Base-by-base conservation (phyloP, 2,797 vertebrate genomes). In the Lagocephalus sceleratus region DNA sequence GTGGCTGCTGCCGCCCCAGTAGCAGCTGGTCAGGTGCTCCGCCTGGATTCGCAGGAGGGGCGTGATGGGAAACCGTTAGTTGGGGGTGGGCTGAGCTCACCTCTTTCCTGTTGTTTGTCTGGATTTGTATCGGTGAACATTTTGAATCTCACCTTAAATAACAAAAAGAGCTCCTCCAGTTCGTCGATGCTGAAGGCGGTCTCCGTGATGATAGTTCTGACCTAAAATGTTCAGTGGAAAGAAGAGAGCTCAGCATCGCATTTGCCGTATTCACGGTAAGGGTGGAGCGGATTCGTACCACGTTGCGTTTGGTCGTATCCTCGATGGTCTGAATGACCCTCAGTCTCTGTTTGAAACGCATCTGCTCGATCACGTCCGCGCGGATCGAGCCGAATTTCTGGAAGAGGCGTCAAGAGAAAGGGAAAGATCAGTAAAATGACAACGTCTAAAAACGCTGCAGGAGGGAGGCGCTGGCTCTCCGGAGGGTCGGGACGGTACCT, bases 321-420 rank as follows among this genome's bases (percentile, higher is more conserved):
- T 99, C 97, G 3, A 99, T 94, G 0, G 94, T 97, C 81, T 99
- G 97, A 73, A 99, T 99, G 60, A 99, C 97, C 62, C 94, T 92
- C 79, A 99, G 92, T 42, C 97, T 92, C 87, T 99, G 97, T 66
- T 96, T 98, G 86, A 99, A 99, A 55, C 97, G 91, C 97, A 99
- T 99, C 79, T 99, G 95, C 70, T 99, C 97, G 51, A 99, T 99
- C 74, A 96, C 88, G 54, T 99, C 96, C 1, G 97, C 92, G 39
- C 94, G 90, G 81, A 99, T 98, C 2, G 91, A 93, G 69, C 95
- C 96, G 60, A 99, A 99, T 91, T 97, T 99, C 97, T 99, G 82
- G 32, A 35, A n/a, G 32, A 8, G 9, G 11, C 6, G 7, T 29
- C 7, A 11, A 29, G 6, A 6, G 44, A n/a, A 8, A 5, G 50